phyloP scores from a whole-genome alignment of 1,140 invertebrate species.

The Papilio polyxenes region DNA sequence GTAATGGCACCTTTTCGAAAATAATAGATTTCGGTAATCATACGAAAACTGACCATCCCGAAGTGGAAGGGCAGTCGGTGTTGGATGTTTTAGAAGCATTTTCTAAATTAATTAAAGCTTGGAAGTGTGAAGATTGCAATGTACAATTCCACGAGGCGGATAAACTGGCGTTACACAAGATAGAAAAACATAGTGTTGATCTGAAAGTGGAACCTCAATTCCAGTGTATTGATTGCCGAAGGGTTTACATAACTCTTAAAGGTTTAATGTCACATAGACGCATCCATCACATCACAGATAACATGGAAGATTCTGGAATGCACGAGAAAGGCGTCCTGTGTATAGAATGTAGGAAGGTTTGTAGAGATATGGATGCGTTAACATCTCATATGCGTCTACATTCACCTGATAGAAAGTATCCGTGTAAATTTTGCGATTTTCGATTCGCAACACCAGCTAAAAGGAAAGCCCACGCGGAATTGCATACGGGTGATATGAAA shows the following conservation, averaged over 20 bases:
- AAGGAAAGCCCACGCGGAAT: slow-evolving; percentile 64
- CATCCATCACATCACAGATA: slow-evolving; percentile 65
- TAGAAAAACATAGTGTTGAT: slow-evolving; percentile 69
- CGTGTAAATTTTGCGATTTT: slow-evolving; percentile 76
- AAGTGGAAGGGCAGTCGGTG: slow-evolving; percentile 70
- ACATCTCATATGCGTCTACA: slow-evolving; percentile 71
- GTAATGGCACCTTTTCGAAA: slow-evolving; percentile 65
- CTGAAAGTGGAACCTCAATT: slow-evolving; percentile 62
- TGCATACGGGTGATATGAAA: slow-evolving; percentile 75
- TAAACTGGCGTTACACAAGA: slow-evolving; percentile 69
- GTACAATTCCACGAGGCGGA: slow-evolving; percentile 74
- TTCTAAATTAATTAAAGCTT: slow-evolving; percentile 68
- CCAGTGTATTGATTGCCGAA: slow-evolving; percentile 68
- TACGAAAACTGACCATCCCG: slow-evolving; percentile 67
- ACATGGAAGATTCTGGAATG: slow-evolving; percentile 53
- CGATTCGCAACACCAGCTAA: slow-evolving; percentile 72
- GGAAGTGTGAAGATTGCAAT: slow-evolving; percentile 75
- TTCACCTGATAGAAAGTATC: slow-evolving; percentile 67
- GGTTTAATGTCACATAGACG: slow-evolving; percentile 67
- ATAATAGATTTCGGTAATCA: slow-evolving; percentile 73
- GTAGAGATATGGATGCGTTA: slow-evolving; percentile 67
- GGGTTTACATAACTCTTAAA: slow-evolving; percentile 71
- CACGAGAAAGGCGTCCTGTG: slow-evolving; percentile 66
- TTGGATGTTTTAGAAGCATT: slow-evolving; percentile 72
- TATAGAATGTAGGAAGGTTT: slow-evolving; percentile 73